These are phyloP conservation scores for Equus quagga DNA, from an alignment of 2,113 vertebrate genomes.

Conservation along the genomic window DNA sequence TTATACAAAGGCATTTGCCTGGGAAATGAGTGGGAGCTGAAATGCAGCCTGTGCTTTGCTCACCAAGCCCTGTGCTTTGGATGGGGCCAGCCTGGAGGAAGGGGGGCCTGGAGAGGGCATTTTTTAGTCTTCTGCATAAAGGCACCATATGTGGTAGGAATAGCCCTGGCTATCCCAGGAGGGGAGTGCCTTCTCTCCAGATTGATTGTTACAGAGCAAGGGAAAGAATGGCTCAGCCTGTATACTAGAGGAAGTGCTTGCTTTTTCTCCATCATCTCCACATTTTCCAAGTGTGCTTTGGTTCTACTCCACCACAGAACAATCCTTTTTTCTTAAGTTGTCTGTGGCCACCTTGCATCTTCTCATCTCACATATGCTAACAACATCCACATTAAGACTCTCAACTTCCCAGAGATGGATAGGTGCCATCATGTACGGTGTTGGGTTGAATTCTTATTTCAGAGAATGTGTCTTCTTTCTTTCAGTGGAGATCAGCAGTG, in stretches of 20 bases:
- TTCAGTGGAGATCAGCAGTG: not conserved
- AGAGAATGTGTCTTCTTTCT: conserved; percentile 13
- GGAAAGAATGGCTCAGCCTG: not conserved
- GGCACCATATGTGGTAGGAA: not conserved
- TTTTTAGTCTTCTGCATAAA: not conserved
- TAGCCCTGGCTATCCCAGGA: not conserved
- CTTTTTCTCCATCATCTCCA: not conserved
- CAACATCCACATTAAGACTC: not conserved
- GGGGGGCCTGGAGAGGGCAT: not conserved
- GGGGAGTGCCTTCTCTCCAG: not conserved
- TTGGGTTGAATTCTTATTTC: not conserved
- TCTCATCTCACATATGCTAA: not conserved
- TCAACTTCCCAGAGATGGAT: not conserved
- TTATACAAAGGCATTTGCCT: not conserved
- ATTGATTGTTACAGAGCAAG: not conserved
- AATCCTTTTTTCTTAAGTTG: not conserved
- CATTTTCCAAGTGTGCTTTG: not conserved
- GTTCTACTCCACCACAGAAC: not conserved
- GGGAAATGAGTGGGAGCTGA: not conserved
- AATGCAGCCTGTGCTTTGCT: not conserved
- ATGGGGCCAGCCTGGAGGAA: not conserved
- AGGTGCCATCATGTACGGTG: not conserved
- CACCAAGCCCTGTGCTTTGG: not conserved
- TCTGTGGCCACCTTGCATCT: not conserved
- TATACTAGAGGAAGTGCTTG: not conserved